Evolutionary conservation across 2,113 vertebrate species (phyloP).

Genomic region (Atherinomorus stipes): DNA sequence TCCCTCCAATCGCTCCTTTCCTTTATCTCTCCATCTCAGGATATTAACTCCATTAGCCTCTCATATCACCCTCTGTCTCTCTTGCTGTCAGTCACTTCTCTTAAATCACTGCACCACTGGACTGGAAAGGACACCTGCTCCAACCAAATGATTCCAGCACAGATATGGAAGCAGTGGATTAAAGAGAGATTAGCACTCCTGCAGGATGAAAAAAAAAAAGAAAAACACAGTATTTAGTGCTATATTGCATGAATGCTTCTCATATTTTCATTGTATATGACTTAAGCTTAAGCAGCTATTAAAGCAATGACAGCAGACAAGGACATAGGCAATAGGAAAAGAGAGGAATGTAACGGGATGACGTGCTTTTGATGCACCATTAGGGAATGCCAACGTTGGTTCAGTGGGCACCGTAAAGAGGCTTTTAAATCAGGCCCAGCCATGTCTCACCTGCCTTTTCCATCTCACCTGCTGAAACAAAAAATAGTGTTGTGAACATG

Average conservation of each 20-base stretch:
- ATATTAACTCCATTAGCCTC: slow-evolving; percentile 74
- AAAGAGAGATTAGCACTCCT: slow-evolving; percentile 37
- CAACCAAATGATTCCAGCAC: slow-evolving; percentile 33
- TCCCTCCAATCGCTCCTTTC: slow-evolving; percentile 35
- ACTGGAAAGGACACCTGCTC: slow-evolving; percentile 61
- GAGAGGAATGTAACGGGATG: slow-evolving; percentile 23
- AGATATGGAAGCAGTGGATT: slow-evolving; percentile 50
- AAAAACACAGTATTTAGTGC: slow-evolving; percentile 11
- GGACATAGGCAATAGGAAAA: slow-evolving; percentile 36
- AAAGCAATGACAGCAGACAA: slow-evolving; percentile 53
- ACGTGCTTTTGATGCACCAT: slow-evolving; percentile 68
- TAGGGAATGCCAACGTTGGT: slow-evolving; percentile 76
- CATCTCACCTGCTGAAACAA: slow-evolving; percentile 65
- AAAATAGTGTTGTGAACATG: slow-evolving; percentile 50
- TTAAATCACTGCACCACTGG: slow-evolving; percentile 57
- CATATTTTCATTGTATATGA: slow-evolving; percentile 18
- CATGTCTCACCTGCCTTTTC: slow-evolving; percentile 65
- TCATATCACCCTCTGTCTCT: slow-evolving; percentile 61
- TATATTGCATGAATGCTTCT: slow-evolving; percentile 19
- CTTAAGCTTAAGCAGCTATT: slow-evolving; percentile 29
- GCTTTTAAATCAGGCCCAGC: slow-evolving; percentile 68
- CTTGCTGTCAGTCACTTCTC: slow-evolving; percentile 59
- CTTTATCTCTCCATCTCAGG: slow-evolving; percentile 63
- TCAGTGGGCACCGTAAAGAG: slow-evolving; percentile 69
- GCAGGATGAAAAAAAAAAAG: slow-evolving; percentile 22